Base-by-base conservation (phyloP, 1,140 invertebrate genomes). In the Tetragonula clypearis region DNA sequence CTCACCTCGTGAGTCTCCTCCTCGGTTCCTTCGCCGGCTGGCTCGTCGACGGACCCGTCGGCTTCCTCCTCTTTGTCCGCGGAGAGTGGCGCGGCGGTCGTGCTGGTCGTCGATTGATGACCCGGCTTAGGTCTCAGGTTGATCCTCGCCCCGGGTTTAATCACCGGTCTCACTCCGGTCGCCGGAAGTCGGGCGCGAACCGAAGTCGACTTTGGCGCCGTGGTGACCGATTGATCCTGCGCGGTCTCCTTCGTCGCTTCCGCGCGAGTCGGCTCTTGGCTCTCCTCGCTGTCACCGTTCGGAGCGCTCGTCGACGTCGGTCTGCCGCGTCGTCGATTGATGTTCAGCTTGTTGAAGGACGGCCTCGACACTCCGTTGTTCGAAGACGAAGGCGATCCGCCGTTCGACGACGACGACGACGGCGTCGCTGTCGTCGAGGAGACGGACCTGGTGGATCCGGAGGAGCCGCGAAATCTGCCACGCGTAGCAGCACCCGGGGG, bases 101-200 rank as follows among this genome's bases (percentile, higher is more conserved):
- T 94, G 0, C 95, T 95, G 0, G 96, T 95, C 0, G 94, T 94
- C 1, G 91, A 26, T 66, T 94, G 95, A 49, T 94, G 95, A 53
- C 94, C 94, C 21, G 93, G 92, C 85, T 95, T 95, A 41, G 94
- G 93, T 85, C 96, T 95, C 0, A 96, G 85, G 86, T 96, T 96
- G 4, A 97, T 92, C 65, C 95, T 77, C n/a, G 35, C 71, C 0
- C 83, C 84, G 0, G 84, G 87, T 65, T 80, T 86, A n/a, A 89
- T 95, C 19, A 96, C 96, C 11, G 96, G 95, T 85, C 96, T 94
- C 17, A 91, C 84, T 35, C 90, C 92, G 1, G 90, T 86, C 1
- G 93, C 87, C 3, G 93, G 90, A 23, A 94, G 62, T 73, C 91
- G 92, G 11, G 87, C 17, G 9, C 93, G 90, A 56, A 86, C 65